A percentile compares a stretch with the other conserved stretches of the same genome.
Conservation (phyloP, 2,797 vertebrate genomes). For the Galagoides demidoff region DNA sequence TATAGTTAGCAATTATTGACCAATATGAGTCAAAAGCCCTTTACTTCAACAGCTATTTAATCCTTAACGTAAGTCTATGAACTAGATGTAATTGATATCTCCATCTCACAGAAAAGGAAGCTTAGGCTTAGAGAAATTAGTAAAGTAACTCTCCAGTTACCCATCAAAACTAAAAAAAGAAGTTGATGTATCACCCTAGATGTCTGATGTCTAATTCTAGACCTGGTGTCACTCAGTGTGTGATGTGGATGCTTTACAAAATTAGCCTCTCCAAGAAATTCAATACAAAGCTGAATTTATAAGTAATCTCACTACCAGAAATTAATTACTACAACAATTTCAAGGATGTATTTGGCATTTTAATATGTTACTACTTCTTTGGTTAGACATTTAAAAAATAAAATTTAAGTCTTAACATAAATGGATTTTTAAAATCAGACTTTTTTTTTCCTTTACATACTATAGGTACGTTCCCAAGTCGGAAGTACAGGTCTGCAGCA, state of each 20-base stretch:
- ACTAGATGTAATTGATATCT: not conserved
- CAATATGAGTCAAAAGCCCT: not conserved
- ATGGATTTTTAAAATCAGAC: not conserved
- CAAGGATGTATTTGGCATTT: not conserved
- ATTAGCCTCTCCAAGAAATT: not conserved
- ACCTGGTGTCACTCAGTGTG: rapidly evolving
- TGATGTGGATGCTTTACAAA: not conserved
- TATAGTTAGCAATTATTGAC: not conserved
- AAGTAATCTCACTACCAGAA: not conserved
- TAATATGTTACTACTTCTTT: not conserved
- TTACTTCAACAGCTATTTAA: not conserved
- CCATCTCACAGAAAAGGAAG: not conserved
- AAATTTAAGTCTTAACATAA: not conserved
- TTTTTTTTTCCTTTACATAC: not conserved
- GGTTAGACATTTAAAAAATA: not conserved
- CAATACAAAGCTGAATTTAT: not conserved
- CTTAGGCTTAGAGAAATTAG: not conserved
- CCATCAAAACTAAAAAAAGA: not conserved
- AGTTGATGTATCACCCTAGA: rapidly evolving
- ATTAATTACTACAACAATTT: not conserved
- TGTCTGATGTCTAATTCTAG: not conserved
- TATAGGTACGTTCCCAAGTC: not conserved
- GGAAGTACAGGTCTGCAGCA: not conserved
- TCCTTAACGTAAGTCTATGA: not conserved
- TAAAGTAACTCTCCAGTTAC: no score